phyloP scores from a whole-genome alignment of 2,113 vertebrate species.

The Dromiciops gliroides region DNA sequence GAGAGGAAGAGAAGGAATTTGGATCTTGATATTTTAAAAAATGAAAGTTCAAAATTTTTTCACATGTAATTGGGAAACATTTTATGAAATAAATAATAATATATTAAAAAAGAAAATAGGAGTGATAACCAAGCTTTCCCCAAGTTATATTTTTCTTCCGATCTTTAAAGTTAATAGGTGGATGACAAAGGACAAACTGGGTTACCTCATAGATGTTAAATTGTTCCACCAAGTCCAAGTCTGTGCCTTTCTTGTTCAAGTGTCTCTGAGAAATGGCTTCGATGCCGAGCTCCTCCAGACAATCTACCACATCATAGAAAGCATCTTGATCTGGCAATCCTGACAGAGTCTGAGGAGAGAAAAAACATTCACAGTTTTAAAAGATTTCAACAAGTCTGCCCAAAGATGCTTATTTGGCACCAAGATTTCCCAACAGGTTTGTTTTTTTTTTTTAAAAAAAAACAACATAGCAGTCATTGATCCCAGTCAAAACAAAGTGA shows the following conservation, averaged over 20 bases:
- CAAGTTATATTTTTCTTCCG: not conserved
- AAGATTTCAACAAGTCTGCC: not conserved
- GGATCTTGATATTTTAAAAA: not conserved
- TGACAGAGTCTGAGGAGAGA: constrained; percentile 88
- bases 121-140: not conserved
- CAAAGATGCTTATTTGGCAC: not conserved
- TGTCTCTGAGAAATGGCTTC: constrained; percentile 92
- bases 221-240: constrained; percentile 96
- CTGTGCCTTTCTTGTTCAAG: constrained; percentile 94
- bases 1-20: too few relatives aligned
- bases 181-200: constrained; percentile 68
- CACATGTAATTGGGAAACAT: not conserved
- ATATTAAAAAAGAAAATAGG: not conserved
- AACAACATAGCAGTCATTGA: not conserved
- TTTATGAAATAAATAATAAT: not conserved
- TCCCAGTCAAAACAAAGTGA: not conserved
- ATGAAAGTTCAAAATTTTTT: not conserved
- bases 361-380: constrained; percentile 69
- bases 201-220: constrained; percentile 98
- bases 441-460: not conserved
- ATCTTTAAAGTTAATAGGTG: constrained; percentile 61
- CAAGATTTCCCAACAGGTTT: not conserved
- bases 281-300: constrained; percentile 95
- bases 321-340: constrained; percentile 96
- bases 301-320: constrained; percentile 97